Conservation (phyloP, 2,113 vertebrate species). For the Pica pica region DNA sequence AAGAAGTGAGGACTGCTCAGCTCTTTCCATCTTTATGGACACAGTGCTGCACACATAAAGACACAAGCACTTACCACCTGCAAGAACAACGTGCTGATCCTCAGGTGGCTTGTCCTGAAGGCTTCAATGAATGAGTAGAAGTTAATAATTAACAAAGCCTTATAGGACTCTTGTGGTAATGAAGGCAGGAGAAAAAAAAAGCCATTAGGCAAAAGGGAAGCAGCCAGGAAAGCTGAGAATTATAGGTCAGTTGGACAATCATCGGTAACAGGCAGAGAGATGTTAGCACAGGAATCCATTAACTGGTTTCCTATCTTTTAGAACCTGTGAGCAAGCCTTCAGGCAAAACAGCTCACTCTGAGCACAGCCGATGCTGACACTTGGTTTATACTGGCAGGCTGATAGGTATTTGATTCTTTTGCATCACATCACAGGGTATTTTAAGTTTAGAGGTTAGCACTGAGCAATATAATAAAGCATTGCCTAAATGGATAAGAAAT, state of each 20-base stretch:
- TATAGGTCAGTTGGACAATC: not conserved
- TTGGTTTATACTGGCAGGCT: not conserved
- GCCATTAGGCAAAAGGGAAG: not conserved
- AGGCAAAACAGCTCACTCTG: not conserved
- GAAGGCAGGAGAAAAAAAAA: not conserved
- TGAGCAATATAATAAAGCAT: not conserved
- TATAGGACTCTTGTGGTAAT: not conserved
- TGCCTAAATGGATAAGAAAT: not conserved
- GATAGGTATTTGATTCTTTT: not conserved
- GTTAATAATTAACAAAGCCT: not conserved
- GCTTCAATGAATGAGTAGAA: not conserved
- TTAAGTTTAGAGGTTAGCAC: not conserved
- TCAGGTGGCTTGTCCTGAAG: not conserved
- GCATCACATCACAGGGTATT: accelerated
- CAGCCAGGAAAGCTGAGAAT: not conserved
- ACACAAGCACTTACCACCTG: not conserved
- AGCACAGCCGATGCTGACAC: not conserved
- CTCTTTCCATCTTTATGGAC: not conserved
- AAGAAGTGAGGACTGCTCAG: not conserved
- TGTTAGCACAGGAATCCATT: not conserved
- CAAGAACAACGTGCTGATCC: not conserved
- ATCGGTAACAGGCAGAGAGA: not conserved
- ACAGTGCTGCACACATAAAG: not conserved
- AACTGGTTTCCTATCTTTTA: not conserved
- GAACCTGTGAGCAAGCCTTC: not conserved